Percentiles rank a stretch among this genome's conserved stretches.
Evolutionary conservation across 2,888 invertebrate species (phyloP).

Genomic region (Xylocampa areola): DNA sequence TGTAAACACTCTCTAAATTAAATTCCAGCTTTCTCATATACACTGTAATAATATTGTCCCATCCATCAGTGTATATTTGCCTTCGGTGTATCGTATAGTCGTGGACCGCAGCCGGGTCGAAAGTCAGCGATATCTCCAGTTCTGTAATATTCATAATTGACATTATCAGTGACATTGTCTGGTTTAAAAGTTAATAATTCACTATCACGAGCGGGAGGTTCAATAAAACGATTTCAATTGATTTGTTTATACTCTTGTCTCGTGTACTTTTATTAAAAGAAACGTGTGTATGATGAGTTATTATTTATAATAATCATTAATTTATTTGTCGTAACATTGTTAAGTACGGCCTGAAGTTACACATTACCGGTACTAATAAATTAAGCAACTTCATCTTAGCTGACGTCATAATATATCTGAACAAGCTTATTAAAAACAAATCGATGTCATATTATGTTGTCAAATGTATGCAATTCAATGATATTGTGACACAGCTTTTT

Average conservation of each 20-base stretch:
- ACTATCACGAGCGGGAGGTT: conserved; percentile 37
- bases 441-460: no score
- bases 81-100: conserved; percentile 33
- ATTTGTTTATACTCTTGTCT: conserved; percentile 18
- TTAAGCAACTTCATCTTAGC: no score
- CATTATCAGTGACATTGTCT: conserved; percentile 29
- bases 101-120: conserved; percentile 23
- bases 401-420: no score
- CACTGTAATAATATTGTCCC: conserved; percentile 7
- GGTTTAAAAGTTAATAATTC: conserved; percentile 36
- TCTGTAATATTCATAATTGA: conserved; percentile 46
- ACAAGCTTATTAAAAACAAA: no score
- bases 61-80: conserved; percentile 26
- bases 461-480: no score
- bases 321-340: no score
- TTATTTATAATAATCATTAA: no score
- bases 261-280: background rate
- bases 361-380: no score
- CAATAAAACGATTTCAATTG: conserved; percentile 35
- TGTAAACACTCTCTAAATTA: no score
- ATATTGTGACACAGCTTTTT: no score
- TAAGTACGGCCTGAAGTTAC: no score
- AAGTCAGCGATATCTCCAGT: conserved; percentile 45
- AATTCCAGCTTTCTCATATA: no score
- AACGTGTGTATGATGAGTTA: background rate